Conservation (phyloP, 35 echinoderm and acorn worm genomes). For the Holothuria glaberrima region DNA sequence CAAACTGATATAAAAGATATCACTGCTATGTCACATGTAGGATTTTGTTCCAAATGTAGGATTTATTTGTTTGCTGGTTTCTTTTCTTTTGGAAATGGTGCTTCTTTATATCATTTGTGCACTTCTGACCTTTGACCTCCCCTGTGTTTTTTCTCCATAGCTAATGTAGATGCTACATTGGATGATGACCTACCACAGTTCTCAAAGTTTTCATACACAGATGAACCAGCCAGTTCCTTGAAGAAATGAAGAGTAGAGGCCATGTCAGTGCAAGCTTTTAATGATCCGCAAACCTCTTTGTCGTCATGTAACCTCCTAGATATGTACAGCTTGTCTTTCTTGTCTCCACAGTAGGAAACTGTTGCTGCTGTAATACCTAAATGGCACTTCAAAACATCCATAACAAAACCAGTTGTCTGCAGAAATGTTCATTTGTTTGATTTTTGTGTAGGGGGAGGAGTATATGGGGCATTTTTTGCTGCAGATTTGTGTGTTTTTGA, state of each 20-base stretch:
- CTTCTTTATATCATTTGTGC: not conserved
- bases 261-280: slow-evolving; percentile 1
- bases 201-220: slow-evolving; percentile 55
- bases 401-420: too few relatives aligned
- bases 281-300: slow-evolving; percentile 21
- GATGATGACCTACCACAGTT: slow-evolving; percentile 43
- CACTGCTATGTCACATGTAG: too few relatives aligned
- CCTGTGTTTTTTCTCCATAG: not conserved
- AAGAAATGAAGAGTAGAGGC: slow-evolving; percentile 16
- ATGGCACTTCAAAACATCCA: too few relatives aligned
- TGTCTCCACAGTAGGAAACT: not conserved
- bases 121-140: not conserved
- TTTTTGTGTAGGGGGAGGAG: too few relatives aligned
- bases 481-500: too few relatives aligned
- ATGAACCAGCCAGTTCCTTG: slow-evolving; percentile 15
- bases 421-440: too few relatives aligned
- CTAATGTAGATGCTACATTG: slow-evolving; percentile 17
- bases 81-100: too few relatives aligned
- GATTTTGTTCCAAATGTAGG: too few relatives aligned
- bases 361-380: too few relatives aligned
- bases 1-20: too few relatives aligned
- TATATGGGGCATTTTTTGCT: too few relatives aligned
- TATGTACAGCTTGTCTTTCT: slow-evolving; percentile 41
- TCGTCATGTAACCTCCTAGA: slow-evolving; percentile 29
- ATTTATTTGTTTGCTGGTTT: too few relatives aligned